A percentile compares a stretch with the other conserved stretches of the same genome.
phyloP scores from a whole-genome alignment of 2,113 vertebrate species.

The Ancistrus triradiatus region DNA sequence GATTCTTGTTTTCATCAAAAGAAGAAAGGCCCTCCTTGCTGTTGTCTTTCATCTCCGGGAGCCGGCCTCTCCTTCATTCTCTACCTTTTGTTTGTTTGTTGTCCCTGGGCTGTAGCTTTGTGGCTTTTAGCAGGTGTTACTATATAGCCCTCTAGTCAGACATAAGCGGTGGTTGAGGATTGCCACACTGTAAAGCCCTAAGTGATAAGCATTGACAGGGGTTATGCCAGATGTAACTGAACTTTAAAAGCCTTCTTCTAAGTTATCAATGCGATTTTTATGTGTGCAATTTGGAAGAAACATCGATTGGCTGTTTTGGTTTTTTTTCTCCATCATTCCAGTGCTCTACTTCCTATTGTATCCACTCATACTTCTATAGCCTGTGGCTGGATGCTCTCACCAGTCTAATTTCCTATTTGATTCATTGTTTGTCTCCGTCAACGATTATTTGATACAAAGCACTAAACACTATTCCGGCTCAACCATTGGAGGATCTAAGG shows the following conservation, averaged over 20 bases:
- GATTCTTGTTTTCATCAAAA: slow-evolving; percentile 71
- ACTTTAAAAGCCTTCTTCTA: neutral
- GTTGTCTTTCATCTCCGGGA: slow-evolving; percentile 65
- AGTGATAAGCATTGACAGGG: slow-evolving; percentile 18
- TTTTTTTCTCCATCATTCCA: too few relatives aligned
- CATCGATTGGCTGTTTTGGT: too few relatives aligned
- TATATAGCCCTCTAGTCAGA: slow-evolving; percentile 46
- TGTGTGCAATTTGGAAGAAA: too few relatives aligned
- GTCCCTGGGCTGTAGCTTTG: slow-evolving; percentile 54
- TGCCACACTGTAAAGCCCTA: slow-evolving; percentile 24
- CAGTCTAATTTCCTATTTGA: neutral
- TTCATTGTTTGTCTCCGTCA: slow-evolving; percentile 18
- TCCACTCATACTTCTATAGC: neutral
- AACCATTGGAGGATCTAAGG: slow-evolving; percentile 21
- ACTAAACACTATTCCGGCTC: neutral
- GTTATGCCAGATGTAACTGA: slow-evolving; percentile 1
- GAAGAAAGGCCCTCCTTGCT: slow-evolving; percentile 65
- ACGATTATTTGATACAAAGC: slow-evolving; percentile 1
- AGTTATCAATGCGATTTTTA: neutral
- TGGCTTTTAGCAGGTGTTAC: slow-evolving; percentile 51
- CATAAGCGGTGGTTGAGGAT: slow-evolving; percentile 30
- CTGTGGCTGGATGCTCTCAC: neutral
- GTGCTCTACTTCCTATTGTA: neutral
- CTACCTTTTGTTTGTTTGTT: slow-evolving; percentile 56
- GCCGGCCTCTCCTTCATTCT: slow-evolving; percentile 53